phyloP scores from a whole-genome alignment of 2,888 invertebrate species.

The Drosophila rubida region DNA sequence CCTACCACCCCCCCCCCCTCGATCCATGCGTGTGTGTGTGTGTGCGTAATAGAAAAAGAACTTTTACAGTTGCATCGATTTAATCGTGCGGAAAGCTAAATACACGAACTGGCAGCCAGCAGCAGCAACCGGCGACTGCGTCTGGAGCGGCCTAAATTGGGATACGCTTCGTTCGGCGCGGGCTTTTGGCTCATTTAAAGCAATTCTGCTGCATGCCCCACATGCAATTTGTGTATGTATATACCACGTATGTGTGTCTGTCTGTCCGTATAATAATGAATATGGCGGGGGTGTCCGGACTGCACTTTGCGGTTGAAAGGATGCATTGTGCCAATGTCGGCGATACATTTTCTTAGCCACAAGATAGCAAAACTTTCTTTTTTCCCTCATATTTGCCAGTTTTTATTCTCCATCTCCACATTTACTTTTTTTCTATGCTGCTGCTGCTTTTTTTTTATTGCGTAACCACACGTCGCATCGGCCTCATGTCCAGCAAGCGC shows the following conservation, averaged over 20 bases:
- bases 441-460: conserved; percentile 48
- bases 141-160: conserved; percentile 78
- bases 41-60: conserved; percentile 79
- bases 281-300: conserved; percentile 38
- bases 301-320: conserved; percentile 80
- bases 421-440: background rate
- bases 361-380: conserved; percentile 68
- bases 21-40: conserved; percentile 12
- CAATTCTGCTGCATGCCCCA: conserved; percentile 67
- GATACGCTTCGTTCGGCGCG: conserved; percentile 74
- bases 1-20: too few species aligned
- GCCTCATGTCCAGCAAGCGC: conserved; percentile 16
- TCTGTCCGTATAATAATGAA: conserved; percentile 50
- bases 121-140: conserved; percentile 47
- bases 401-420: conserved; percentile 2
- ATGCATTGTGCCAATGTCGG: conserved; percentile 72
- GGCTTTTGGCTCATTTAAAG: conserved; percentile 74
- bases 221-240: conserved; percentile 66
- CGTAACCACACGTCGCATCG: conserved; percentile 39
- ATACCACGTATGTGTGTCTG: too few species aligned
- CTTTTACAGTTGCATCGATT: conserved; percentile 82
- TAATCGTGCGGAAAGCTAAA: conserved; percentile 83
- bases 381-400: conserved; percentile 18
- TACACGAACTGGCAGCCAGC: conserved; percentile 45
- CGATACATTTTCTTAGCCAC: conserved; percentile 72